Percentiles rank a stretch among this genome's conserved stretches.
Evolutionary conservation across 2,888 invertebrate species (phyloP).

Genomic region (Hanleya hanleyi): DNA sequence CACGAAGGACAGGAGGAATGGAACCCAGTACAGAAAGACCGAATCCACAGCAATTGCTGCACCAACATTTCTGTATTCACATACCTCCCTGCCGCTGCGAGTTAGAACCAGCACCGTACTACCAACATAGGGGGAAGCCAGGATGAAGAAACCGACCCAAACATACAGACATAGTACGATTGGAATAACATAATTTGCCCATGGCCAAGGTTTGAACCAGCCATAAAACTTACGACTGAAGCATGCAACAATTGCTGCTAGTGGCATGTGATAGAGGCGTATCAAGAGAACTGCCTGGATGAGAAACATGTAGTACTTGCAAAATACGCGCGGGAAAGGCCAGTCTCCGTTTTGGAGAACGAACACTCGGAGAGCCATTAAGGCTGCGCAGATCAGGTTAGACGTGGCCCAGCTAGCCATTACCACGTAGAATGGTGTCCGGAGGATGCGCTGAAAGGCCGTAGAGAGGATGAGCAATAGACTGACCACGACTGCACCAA

Average conservation of each 20-base stretch:
- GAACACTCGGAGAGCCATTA: background rate
- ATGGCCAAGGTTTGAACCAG: background rate
- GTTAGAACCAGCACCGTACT: background rate
- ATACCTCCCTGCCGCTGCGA: background rate
- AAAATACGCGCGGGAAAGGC: background rate
- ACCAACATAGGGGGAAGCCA: background rate
- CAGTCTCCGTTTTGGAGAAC: background rate
- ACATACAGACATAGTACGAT: background rate
- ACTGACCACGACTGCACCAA: background rate
- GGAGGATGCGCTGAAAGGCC: background rate
- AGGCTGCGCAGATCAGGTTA: background rate
- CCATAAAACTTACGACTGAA: background rate
- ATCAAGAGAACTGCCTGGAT: background rate
- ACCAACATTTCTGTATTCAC: background rate
- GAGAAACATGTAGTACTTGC: background rate
- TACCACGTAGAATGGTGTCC: background rate
- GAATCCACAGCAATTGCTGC: background rate
- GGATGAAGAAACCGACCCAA: background rate
- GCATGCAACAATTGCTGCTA: background rate
- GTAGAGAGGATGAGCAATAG: background rate
- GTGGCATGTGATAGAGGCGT: constrained; percentile 4
- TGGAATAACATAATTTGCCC: background rate
- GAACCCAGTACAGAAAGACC: background rate
- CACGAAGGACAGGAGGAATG: background rate
- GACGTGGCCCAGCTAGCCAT: background rate